Conservation (phyloP, 2,113 vertebrate genomes). For the Mustelus asterias region DNA sequence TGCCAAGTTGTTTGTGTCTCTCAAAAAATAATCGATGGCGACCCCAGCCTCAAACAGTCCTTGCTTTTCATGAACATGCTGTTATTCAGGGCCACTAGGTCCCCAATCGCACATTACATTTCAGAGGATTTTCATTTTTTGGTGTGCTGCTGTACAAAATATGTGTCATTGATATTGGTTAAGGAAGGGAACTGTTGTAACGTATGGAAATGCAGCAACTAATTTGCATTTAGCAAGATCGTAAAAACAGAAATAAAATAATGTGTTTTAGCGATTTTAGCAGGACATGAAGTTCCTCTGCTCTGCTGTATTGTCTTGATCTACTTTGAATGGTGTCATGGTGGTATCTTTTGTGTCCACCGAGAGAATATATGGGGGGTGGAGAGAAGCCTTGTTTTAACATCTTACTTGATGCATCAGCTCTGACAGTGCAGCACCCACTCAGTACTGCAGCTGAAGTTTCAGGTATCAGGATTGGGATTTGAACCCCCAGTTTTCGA, state of each 20-base stretch:
- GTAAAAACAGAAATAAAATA: not conserved
- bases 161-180: not conserved
- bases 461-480: not conserved
- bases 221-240: not conserved
- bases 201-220: not conserved
- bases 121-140: too few relatives aligned
- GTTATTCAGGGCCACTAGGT: not conserved
- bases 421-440: not conserved
- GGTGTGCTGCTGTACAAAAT: not conserved
- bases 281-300: not conserved
- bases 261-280: not conserved
- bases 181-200: not conserved
- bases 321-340: not conserved
- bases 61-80: not conserved
- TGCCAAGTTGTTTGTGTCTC: not conserved
- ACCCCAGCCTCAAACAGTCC: not conserved
- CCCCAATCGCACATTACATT: too few relatives aligned
- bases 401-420: not conserved
- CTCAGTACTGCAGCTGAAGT: not conserved
- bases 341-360: not conserved
- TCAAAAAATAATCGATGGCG: not conserved
- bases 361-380: not conserved
- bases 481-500: not conserved
- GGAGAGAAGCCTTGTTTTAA: not conserved
- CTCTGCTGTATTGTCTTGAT: not conserved